These are phyloP conservation scores for Gryon sp. DNA, from an alignment of 1,140 invertebrate genomes.

Conservation along the genomic window DNA sequence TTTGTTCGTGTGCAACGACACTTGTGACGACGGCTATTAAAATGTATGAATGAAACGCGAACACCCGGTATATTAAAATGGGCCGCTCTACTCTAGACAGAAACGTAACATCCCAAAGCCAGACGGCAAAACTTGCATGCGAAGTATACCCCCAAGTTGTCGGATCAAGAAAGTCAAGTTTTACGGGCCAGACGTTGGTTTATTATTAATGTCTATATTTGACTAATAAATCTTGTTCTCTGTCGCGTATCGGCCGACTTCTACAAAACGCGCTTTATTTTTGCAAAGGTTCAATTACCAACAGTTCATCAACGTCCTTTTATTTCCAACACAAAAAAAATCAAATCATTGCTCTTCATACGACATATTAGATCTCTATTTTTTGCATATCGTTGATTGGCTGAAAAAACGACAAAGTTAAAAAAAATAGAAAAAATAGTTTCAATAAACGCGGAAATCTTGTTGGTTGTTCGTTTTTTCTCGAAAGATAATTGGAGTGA, in stretches of 20 bases:
- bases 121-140: slow-evolving; percentile 54
- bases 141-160: slow-evolving; percentile 42
- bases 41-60: slow-evolving; percentile 28
- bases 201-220: slow-evolving; percentile 55
- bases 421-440: too few relatives aligned
- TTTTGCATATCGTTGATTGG: slow-evolving; percentile 1
- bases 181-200: slow-evolving; percentile 44
- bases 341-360: slow-evolving; percentile 2
- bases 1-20: too few relatives aligned
- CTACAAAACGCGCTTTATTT: slow-evolving; percentile 15
- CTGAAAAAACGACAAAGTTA: slow-evolving; percentile 10
- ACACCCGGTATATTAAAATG: slow-evolving; percentile 43
- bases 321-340: not conserved
- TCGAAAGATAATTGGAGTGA: slow-evolving; percentile 45
- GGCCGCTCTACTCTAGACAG: slow-evolving; percentile 31
- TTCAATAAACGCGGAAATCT: slow-evolving; percentile 13
- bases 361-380: not conserved
- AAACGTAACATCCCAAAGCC: slow-evolving; percentile 49
- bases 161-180: slow-evolving; percentile 39
- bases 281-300: slow-evolving; percentile 26
- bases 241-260: slow-evolving; percentile 21
- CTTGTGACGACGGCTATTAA: too few relatives aligned
- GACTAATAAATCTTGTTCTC: slow-evolving; percentile 35
- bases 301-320: slow-evolving; percentile 30
- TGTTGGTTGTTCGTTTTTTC: slow-evolving; percentile 4